These are phyloP conservation scores for Danio jaintianensis DNA, from an alignment of 2,797 vertebrate genomes.

Conservation along the genomic window DNA sequence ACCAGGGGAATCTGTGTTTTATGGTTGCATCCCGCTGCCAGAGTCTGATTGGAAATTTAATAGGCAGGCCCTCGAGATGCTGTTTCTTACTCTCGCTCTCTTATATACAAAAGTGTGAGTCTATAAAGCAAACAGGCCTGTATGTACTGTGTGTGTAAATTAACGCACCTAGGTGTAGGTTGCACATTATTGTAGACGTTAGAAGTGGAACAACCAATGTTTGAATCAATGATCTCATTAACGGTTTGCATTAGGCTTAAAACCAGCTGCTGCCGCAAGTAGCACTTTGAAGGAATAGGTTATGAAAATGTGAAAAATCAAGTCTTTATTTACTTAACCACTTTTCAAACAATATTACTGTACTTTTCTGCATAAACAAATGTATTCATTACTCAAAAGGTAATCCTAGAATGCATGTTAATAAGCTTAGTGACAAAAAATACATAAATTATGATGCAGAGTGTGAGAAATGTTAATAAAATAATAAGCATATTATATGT, in stretches of 20 bases:
- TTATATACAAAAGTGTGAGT: constrained; percentile 42
- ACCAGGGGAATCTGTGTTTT: constrained; percentile 59
- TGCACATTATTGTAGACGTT: constrained; percentile 18
- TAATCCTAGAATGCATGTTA: too few relatives aligned
- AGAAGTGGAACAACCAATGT: constrained; percentile 33
- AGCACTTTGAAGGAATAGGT: neutral
- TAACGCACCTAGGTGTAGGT: constrained; percentile 30
- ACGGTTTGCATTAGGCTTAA: constrained; percentile 41
- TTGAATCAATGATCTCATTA: constrained; percentile 59
- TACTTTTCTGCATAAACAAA: too few relatives aligned
- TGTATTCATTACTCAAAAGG: too few relatives aligned
- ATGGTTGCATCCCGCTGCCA: constrained; percentile 58
- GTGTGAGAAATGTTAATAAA: too few relatives aligned
- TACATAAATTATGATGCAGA: too few relatives aligned
- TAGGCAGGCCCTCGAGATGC: constrained; percentile 54
- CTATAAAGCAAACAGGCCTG: constrained; percentile 47
- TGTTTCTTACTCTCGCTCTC: constrained; percentile 19
- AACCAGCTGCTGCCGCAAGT: neutral
- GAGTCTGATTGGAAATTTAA: constrained; percentile 64
- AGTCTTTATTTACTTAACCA: neutral
- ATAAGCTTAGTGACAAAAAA: too few relatives aligned
- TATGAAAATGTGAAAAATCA: neutral
- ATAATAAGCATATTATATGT: too few relatives aligned
- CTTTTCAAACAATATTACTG: too few relatives aligned
- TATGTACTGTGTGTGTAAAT: constrained; percentile 42